Percentiles rank a stretch among this genome's conserved stretches.
Conservation (phyloP, 2,888 invertebrate species). For the Yponomeuta malinellus region DNA sequence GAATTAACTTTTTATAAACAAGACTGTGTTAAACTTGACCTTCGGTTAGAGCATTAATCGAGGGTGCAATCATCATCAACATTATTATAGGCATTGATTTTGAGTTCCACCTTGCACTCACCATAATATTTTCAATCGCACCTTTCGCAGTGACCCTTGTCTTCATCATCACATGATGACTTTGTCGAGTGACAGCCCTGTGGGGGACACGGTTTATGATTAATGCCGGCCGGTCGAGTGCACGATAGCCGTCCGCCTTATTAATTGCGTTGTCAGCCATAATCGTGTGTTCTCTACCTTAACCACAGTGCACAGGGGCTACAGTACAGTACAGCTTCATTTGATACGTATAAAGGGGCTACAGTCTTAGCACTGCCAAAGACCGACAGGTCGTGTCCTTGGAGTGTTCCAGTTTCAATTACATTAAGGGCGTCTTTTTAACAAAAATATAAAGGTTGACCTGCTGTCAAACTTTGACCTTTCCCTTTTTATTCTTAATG, state of each 20-base stretch:
- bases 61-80: not conserved
- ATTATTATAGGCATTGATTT: not conserved
- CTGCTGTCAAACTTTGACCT: no score
- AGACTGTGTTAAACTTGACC: no score
- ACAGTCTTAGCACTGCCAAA: no score
- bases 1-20: no score
- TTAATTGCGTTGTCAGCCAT: conserved; percentile 71
- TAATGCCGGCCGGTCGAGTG: conserved; percentile 70
- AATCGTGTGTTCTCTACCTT: conserved; percentile 61
- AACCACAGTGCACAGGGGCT: conserved; percentile 15
- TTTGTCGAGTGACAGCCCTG: conserved; percentile 5
- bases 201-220: conserved; percentile 45
- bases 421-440: no score
- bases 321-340: not conserved
- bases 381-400: no score
- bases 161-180: not conserved
- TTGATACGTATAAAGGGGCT: not conserved
- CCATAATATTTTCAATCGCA: not conserved
- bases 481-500: no score
- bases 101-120: not conserved
- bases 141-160: not conserved
- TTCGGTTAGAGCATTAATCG: no score
- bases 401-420: no score
- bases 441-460: no score
- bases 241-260: conserved; percentile 73